Evolutionary conservation across 1,140 invertebrate species (phyloP), one percentile per base, ranked within the genome.

Genomic region (Panagrolaimus sp.): DNA sequence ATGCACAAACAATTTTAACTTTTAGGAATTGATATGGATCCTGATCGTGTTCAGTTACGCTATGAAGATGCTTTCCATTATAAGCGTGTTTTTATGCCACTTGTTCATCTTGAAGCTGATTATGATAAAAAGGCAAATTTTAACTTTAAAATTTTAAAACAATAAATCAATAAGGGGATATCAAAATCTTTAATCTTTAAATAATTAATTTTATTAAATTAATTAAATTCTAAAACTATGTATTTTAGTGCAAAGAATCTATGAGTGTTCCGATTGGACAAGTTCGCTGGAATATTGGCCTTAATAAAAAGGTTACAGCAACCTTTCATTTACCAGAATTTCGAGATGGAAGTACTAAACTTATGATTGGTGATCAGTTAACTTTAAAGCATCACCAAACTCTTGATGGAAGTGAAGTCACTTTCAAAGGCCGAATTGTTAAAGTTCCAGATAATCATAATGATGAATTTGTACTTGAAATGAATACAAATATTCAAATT

Each of bases 361-460:
- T 98, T n/a, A 98, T 98, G 95, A 94, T 96, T 81, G 96, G 96
- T 21, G 96, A 99, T 87, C 96, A 99, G 84, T 84, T 99, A 24
- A 88, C 92, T 71, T 85, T 99, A 43, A 89, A 93, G 72, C 98
- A 98, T 82, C 88, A 95, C 6, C 75, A 81, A 52, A 82, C 77
- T 4, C 43, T 86, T 46, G 76, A 78, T 55, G 78, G 78, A 43
- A 71, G 47, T 43, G 83, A 85, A 26, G 98, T 96, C 95, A 90
- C 89, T 43, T 93, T 93, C 28, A 90, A 96, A 32, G 96, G 96
- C 0, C 88, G 89, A 82, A 94, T 99, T 24, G 97, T 98, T 76
- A 98, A 98, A 86, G 94, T 99, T 70, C 94, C 96, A 0, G 96
- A 98, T 83, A 98, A 98, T 85, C 96, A 92, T 83, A 94, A 93